A percentile compares a stretch with the other conserved stretches of the same genome.
Evolutionary conservation across 2,797 vertebrate species (phyloP).

Genomic region (Streptopelia turtur): DNA sequence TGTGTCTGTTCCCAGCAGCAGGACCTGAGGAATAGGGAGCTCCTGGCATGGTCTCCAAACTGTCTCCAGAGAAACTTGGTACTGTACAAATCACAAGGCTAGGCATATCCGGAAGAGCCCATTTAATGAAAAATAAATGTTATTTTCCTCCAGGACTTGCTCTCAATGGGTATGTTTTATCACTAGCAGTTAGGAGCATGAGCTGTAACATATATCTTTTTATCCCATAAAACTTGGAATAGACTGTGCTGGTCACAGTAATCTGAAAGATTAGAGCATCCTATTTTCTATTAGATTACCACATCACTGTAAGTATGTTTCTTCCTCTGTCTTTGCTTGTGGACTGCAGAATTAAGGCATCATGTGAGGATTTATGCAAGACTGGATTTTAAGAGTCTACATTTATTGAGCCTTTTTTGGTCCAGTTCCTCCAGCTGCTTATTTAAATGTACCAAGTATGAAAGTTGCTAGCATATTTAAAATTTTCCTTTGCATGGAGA

Average conservation of each 20-base stretch:
- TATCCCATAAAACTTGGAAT: constrained; percentile 12
- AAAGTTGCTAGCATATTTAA: constrained; percentile 17
- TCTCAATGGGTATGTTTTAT: neutral
- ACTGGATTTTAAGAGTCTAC: neutral
- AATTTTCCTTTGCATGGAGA: neutral
- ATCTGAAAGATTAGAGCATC: neutral
- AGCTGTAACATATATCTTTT: constrained; percentile 2
- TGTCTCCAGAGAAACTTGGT: neutral
- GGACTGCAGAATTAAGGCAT: neutral
- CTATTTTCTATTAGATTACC: neutral
- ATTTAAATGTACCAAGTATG: neutral
- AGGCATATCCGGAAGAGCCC: constrained; percentile 21
- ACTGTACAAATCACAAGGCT: neutral
- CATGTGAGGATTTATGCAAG: neutral
- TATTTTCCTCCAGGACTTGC: constrained; percentile 20
- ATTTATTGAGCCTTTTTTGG: constrained; percentile 14
- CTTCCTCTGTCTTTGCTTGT: neutral
- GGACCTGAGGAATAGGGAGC: neutral
- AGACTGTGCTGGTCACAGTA: neutral
- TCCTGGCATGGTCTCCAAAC: neutral
- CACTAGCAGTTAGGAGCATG: neutral
- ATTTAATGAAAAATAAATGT: constrained; percentile 57
- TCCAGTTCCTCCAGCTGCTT: neutral
- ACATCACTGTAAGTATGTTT: neutral
- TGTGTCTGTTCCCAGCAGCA: neutral